These are phyloP conservation scores for Lophochroa leadbeateri DNA, from an alignment of 2,113 vertebrate species.

Conservation along the genomic window DNA sequence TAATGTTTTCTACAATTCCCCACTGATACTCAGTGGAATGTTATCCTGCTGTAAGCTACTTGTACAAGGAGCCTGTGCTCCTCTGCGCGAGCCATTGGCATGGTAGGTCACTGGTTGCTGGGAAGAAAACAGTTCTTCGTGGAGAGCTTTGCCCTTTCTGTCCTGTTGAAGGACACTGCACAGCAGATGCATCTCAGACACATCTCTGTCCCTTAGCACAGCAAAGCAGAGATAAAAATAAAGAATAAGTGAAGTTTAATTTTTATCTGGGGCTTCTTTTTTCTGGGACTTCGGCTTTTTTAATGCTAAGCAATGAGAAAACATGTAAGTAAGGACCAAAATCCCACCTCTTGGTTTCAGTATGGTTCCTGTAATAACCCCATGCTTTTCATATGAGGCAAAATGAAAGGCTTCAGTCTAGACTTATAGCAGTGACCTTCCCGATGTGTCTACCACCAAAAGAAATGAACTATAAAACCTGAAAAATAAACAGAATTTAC, in stretches of 20 bases:
- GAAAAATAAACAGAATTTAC: not conserved
- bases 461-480: not conserved
- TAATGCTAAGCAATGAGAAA: not conserved
- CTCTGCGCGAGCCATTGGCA: not conserved
- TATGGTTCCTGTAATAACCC: accelerated
- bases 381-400: not conserved
- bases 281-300: not conserved
- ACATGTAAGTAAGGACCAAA: not conserved
- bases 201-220: not conserved
- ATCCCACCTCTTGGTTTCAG: not conserved
- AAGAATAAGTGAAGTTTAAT: not conserved
- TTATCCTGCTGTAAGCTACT: not conserved
- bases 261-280: not conserved
- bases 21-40: not conserved
- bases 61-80: not conserved
- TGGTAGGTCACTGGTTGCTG: accelerated
- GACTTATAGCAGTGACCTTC: not conserved
- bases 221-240: not conserved
- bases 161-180: not conserved
- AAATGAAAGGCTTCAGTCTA: not conserved
- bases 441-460: not conserved
- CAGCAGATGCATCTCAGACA: not conserved
- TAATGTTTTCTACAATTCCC: not conserved
- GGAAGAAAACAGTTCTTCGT: not conserved
- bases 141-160: not conserved